Evolutionary conservation across 2,888 invertebrate species (phyloP).

Genomic region (Eremobia ochroleuca): DNA sequence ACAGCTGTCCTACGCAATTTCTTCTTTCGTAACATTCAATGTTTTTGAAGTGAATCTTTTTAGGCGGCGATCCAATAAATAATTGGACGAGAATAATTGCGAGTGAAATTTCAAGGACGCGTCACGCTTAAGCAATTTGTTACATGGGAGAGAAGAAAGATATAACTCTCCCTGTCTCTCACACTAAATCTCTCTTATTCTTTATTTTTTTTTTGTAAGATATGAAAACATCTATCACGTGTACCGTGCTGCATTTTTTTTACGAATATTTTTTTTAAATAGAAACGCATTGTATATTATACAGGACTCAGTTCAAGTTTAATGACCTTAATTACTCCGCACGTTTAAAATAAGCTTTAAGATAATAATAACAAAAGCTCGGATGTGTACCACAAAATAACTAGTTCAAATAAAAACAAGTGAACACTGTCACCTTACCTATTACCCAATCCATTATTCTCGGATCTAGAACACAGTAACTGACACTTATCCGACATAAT

Average conservation of each 20-base stretch:
- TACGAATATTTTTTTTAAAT: neutral
- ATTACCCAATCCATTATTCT: constrained; percentile 61
- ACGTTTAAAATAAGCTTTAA: neutral
- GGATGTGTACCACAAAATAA: constrained; percentile 16
- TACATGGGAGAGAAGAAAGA: neutral
- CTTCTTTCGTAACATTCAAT: neutral
- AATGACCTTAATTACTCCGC: neutral
- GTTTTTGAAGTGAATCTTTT: neutral
- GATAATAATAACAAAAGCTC: constrained; percentile 10
- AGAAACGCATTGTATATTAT: neutral
- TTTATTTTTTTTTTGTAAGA: too few species aligned
- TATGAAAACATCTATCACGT: too few species aligned
- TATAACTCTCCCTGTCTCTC: neutral
- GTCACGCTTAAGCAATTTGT: neutral
- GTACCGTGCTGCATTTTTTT: neutral
- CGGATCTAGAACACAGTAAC: constrained; percentile 53
- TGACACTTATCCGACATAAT: constrained; percentile 56
- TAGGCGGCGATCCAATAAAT: neutral
- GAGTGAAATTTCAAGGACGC: neutral
- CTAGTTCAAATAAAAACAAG: constrained; percentile 11
- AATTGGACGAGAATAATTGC: neutral
- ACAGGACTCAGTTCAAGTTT: neutral
- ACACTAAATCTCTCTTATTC: neutral
- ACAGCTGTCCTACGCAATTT: too few species aligned
- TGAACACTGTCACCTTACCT: constrained; percentile 41